Evolutionary conservation across 2,888 invertebrate genomes (phyloP).

Genomic region (Papilio protenor): DNA sequence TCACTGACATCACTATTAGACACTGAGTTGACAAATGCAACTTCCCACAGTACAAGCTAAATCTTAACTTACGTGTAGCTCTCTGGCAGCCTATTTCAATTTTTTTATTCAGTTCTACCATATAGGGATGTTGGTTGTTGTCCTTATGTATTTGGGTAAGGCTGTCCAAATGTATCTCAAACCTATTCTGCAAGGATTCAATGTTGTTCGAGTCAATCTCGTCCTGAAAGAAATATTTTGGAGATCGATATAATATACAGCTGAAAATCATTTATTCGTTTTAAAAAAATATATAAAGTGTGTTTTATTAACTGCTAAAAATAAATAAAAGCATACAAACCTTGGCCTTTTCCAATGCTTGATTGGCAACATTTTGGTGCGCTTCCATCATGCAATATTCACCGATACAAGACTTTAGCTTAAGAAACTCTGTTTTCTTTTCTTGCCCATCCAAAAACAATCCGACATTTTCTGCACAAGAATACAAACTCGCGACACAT

Average conservation of each 20-base stretch:
- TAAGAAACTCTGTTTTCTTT: slow-evolving; percentile 64
- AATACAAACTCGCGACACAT: slow-evolving; percentile 70
- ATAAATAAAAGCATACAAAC: slow-evolving; percentile 27
- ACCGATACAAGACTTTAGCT: slow-evolving; percentile 64
- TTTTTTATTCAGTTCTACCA: slow-evolving; percentile 64
- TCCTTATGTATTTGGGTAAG: slow-evolving; percentile 59
- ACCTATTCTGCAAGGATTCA: slow-evolving; percentile 63
- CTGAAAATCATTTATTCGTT: background rate
- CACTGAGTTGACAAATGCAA: background rate
- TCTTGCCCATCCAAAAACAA: slow-evolving; percentile 70
- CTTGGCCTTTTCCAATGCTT: slow-evolving; percentile 67
- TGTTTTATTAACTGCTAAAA: background rate
- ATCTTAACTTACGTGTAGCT: slow-evolving; percentile 56
- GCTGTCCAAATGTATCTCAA: slow-evolving; percentile 57
- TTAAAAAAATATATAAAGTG: background rate
- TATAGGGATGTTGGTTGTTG: slow-evolving; percentile 66
- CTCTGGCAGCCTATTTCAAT: slow-evolving; percentile 56
- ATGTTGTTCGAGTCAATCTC: slow-evolving; percentile 69
- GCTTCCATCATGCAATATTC: slow-evolving; percentile 71
- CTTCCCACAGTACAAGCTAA: background rate
- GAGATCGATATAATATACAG: background rate
- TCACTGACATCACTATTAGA: background rate
- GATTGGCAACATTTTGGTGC: slow-evolving; percentile 65
- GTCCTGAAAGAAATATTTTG: slow-evolving; percentile 52
- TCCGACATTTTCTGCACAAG: slow-evolving; percentile 71